Evolutionary conservation across 2,797 vertebrate genomes (phyloP).

Genomic region (Halcyon smyrnensis): DNA sequence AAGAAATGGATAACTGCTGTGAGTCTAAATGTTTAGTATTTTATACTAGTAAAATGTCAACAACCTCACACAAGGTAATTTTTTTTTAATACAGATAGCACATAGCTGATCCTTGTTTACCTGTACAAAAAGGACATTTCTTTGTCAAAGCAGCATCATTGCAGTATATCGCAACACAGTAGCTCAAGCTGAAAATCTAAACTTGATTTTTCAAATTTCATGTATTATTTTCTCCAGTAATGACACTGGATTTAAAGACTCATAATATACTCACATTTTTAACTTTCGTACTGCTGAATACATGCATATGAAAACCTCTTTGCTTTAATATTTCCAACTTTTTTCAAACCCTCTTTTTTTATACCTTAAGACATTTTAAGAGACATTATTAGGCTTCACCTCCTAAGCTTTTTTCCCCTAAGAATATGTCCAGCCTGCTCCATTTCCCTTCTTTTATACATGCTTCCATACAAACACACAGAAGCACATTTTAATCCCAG

Average conservation of each 20-base stretch:
- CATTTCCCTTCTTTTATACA: background rate
- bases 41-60: background rate
- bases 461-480: background rate
- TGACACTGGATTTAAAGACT: background rate
- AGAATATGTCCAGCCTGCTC: background rate
- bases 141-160: background rate
- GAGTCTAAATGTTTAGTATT: background rate
- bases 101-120: background rate
- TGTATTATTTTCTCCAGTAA: background rate
- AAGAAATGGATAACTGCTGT: background rate
- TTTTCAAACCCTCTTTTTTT: background rate
- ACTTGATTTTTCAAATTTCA: background rate
- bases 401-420: background rate
- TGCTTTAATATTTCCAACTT: background rate
- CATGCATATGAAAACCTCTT: background rate
- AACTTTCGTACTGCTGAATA: background rate
- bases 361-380: background rate
- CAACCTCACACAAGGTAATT: background rate
- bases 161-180: background rate
- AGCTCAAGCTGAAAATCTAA: background rate
- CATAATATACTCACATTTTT: accelerated
- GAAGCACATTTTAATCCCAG: slow-evolving; percentile 5
- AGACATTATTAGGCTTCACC: background rate
- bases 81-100: background rate
- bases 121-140: background rate